Evolutionary conservation across 2,888 invertebrate genomes (phyloP).

Genomic region (Chouioia cunea): DNA sequence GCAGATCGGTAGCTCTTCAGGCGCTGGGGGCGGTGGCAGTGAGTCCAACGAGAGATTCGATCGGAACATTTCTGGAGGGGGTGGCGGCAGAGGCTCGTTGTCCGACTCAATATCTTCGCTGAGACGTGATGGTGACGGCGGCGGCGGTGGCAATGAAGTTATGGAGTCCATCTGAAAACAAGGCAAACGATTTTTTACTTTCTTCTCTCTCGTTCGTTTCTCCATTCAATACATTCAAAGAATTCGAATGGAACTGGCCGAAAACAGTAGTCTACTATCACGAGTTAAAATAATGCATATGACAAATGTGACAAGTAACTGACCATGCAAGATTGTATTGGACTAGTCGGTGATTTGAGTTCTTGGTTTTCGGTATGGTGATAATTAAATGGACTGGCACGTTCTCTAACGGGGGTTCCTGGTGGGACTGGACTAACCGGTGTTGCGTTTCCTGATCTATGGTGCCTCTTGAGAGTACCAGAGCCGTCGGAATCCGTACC

Average conservation of each 20-base stretch:
- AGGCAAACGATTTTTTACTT: too few relatives aligned
- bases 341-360: constrained; percentile 64
- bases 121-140: constrained; percentile 68
- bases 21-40: constrained; percentile 83
- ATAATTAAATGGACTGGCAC: constrained; percentile 68
- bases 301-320: constrained; percentile 33
- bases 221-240: too few relatives aligned
- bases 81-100: constrained; percentile 76
- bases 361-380: constrained; percentile 61
- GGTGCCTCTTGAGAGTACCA: constrained; percentile 65
- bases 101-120: constrained; percentile 72
- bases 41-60: constrained; percentile 85
- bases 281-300: background rate
- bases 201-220: too few relatives aligned
- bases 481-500: constrained; percentile 70
- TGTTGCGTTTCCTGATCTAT: constrained; percentile 70
- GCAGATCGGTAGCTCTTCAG: constrained; percentile 71
- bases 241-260: too few relatives aligned
- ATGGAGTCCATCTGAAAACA: constrained; percentile 71
- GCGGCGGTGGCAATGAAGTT: constrained; percentile 70
- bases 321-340: constrained; percentile 63
- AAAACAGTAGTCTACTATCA: background rate
- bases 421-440: constrained; percentile 68
- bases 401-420: constrained; percentile 70
- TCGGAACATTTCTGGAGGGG: constrained; percentile 81